Percentiles rank a stretch among this genome's conserved stretches.
Conservation (phyloP, 1,140 invertebrate genomes). For the Drosophila neocordata region DNA sequence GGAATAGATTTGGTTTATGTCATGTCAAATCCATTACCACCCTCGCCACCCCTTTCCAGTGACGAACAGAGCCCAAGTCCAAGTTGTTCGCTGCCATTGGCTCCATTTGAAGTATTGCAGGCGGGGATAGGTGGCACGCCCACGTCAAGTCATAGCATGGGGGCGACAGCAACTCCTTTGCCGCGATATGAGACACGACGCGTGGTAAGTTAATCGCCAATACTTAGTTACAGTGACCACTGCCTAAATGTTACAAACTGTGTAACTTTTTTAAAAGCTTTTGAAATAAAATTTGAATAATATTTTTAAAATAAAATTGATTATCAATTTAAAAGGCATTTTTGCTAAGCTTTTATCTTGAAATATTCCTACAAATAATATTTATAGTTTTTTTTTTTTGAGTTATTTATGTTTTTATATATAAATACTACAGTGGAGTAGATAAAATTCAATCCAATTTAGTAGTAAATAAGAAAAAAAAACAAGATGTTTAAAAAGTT, state of each 20-base stretch:
- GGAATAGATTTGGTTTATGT: slow-evolving; percentile 74
- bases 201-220: slow-evolving; percentile 72
- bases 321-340: too few species aligned
- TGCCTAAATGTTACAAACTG: background rate
- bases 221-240: slow-evolving; percentile 14
- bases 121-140: slow-evolving; percentile 22
- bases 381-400: too few species aligned
- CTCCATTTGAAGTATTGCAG: slow-evolving; percentile 60
- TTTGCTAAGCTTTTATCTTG: too few species aligned
- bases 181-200: slow-evolving; percentile 69
- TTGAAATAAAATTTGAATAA: too few species aligned
- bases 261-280: background rate
- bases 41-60: slow-evolving; percentile 59
- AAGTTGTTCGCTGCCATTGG: slow-evolving; percentile 38
- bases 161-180: slow-evolving; percentile 19
- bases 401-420: too few species aligned
- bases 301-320: too few species aligned
- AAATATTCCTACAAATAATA: too few species aligned
- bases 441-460: too few species aligned
- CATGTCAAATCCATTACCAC: slow-evolving; percentile 67
- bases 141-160: slow-evolving; percentile 13
- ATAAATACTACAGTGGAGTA: too few species aligned
- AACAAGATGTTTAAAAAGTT: too few species aligned
- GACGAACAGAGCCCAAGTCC: slow-evolving; percentile 42
- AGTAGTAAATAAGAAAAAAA: too few species aligned